Conservation (phyloP, 2,888 invertebrate species). For the Nephrotoma flavescens region DNA sequence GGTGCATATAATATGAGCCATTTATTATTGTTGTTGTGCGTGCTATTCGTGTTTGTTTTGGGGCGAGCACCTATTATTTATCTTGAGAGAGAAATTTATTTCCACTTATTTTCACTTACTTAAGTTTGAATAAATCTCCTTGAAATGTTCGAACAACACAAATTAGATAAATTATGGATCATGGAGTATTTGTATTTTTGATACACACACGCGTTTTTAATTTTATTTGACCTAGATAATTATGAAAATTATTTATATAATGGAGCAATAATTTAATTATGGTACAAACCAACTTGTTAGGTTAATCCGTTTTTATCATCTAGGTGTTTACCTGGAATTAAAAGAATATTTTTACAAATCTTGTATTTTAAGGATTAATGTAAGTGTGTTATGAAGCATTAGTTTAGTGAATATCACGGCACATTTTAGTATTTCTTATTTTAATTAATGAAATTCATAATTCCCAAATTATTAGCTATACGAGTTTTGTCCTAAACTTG, state of each 20-base stretch:
- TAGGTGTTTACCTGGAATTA: not conserved
- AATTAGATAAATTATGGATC: not conserved
- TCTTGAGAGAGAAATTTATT: not conserved
- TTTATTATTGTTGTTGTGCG: not conserved
- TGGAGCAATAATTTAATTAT: not conserved
- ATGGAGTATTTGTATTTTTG: not conserved
- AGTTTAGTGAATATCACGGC: no score
- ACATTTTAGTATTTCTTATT: no score
- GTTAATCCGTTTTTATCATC: not conserved
- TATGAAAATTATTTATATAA: not conserved
- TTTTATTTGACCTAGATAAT: not conserved
- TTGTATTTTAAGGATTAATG: no score
- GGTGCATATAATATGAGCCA: not conserved
- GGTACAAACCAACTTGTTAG: not conserved
- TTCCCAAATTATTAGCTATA: no score
- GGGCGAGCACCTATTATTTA: not conserved
- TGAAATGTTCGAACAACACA: not conserved
- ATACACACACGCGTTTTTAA: not conserved
- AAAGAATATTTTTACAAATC: not conserved
- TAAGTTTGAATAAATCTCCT: not conserved
- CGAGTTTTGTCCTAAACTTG: no score
- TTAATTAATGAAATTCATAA: no score
- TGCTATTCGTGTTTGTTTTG: not conserved
- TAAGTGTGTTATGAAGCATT: no score
- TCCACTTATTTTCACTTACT: conserved; percentile 4